A percentile compares a stretch with the other conserved stretches of the same genome.
Evolutionary conservation across 2,797 vertebrate genomes (phyloP).

Genomic region (Manis pentadactyla): DNA sequence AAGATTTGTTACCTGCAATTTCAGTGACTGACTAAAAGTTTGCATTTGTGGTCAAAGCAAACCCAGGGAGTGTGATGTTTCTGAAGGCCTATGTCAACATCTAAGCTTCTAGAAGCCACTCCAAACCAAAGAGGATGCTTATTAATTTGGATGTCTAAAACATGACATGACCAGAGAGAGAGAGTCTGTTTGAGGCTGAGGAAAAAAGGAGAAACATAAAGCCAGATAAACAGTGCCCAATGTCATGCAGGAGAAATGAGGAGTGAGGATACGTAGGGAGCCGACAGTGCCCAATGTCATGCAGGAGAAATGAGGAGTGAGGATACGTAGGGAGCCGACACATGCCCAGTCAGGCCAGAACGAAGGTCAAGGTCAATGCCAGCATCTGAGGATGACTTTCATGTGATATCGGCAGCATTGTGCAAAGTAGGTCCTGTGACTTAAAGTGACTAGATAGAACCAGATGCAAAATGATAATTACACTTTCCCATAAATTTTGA

Average conservation of each 20-base stretch:
- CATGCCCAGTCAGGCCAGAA: neutral
- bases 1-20: conserved; percentile 19
- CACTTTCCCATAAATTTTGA: neutral
- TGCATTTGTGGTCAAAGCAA: neutral
- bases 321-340: neutral
- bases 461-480: neutral
- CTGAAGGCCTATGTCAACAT: neutral
- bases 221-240: neutral
- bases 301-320: neutral
- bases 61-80: neutral
- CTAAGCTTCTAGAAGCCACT: neutral
- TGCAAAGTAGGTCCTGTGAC: neutral
- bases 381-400: neutral
- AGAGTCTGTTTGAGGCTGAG: neutral
- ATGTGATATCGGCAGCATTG: neutral
- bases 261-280: neutral
- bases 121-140: neutral
- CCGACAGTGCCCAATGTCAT: neutral
- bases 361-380: neutral
- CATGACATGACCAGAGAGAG: neutral
- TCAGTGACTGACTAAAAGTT: neutral
- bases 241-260: neutral
- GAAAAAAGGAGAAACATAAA: neutral
- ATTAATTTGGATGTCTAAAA: neutral
- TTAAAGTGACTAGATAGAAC: neutral